Percentiles rank a stretch among this genome's conserved stretches.
Evolutionary conservation across 2,797 vertebrate species (phyloP).

Genomic region (Lateolabrax maculatus): DNA sequence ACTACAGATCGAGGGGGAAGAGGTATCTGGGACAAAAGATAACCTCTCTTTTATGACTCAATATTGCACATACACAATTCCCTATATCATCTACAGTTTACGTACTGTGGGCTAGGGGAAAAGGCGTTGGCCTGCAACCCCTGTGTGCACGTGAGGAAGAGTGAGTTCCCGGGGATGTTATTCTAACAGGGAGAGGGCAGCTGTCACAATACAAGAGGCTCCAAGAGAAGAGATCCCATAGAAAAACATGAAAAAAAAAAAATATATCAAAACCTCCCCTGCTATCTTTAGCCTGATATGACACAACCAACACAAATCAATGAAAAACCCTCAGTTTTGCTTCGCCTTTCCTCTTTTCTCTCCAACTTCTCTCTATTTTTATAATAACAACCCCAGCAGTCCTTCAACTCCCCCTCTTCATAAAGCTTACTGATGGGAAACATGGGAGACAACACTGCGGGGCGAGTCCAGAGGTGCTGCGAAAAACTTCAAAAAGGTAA

Average conservation of each 20-base stretch:
- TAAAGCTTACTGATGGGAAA: conserved; percentile 21
- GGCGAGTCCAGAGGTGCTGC: conserved; percentile 24
- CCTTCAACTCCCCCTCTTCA: conserved; percentile 20
- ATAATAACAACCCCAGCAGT: conserved; percentile 40
- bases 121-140: conserved; percentile 70
- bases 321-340: conserved; percentile 39
- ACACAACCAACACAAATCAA: conserved; percentile 61
- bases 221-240: conserved; percentile 65
- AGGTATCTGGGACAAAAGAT: conserved; percentile 51
- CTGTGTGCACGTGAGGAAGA: conserved; percentile 81
- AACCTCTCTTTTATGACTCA: conserved; percentile 40
- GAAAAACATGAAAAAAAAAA: conserved; percentile 80
- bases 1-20: neutral
- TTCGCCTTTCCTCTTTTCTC: conserved; percentile 6
- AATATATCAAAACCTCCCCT: conserved; percentile 66
- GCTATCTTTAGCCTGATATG: conserved; percentile 80
- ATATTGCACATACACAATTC: conserved; percentile 26
- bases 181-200: conserved; percentile 84
- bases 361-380: conserved; percentile 12
- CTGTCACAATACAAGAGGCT: conserved; percentile 84
- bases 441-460: conserved; percentile 13
- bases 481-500: conserved; percentile 34
- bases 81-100: conserved; percentile 40
- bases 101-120: conserved; percentile 48
- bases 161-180: conserved; percentile 87